These are phyloP conservation scores for Dendronephthya gigantea DNA, from an alignment of 64 coral and sea anemone species.

Conservation along the genomic window DNA sequence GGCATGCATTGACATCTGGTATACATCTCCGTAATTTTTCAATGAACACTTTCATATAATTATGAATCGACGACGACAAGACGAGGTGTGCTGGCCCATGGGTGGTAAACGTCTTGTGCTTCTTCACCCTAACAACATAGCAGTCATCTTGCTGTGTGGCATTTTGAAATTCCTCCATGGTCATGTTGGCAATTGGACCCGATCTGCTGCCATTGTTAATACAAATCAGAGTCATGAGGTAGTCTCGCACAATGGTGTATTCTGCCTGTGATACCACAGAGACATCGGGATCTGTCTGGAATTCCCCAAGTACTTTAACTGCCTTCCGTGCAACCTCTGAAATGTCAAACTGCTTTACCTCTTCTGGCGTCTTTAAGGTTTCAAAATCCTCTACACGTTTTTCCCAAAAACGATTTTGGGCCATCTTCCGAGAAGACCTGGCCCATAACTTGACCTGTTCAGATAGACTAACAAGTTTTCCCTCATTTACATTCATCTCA, in stretches of 20 bases:
- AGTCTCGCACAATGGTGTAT: constrained; percentile 41
- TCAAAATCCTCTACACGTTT: background rate
- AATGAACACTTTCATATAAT: constrained; percentile 28
- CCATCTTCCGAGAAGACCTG: background rate
- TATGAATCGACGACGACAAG: constrained; percentile 3
- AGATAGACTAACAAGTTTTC: background rate
- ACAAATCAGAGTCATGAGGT: constrained; percentile 22
- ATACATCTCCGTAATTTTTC: constrained; percentile 21
- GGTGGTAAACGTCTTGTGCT: constrained; percentile 38
- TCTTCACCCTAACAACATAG: constrained; percentile 15
- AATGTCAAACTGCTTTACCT: background rate
- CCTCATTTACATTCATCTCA: background rate
- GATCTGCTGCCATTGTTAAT: constrained; percentile 46
- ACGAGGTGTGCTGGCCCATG: constrained; percentile 36
- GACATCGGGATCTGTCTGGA: background rate
- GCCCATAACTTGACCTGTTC: background rate
- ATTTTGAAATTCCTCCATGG: constrained; percentile 27
- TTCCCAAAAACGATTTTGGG: background rate
- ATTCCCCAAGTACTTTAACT: background rate
- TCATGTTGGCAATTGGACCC: constrained; percentile 50
- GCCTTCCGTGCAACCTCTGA: background rate
- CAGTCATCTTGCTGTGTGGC: constrained; percentile 32
- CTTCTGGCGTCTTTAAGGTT: background rate
- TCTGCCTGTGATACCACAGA: background rate
- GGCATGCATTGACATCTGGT: background rate